Base-by-base conservation (phyloP, 2,797 vertebrate genomes). In the Carduelis carduelis region DNA sequence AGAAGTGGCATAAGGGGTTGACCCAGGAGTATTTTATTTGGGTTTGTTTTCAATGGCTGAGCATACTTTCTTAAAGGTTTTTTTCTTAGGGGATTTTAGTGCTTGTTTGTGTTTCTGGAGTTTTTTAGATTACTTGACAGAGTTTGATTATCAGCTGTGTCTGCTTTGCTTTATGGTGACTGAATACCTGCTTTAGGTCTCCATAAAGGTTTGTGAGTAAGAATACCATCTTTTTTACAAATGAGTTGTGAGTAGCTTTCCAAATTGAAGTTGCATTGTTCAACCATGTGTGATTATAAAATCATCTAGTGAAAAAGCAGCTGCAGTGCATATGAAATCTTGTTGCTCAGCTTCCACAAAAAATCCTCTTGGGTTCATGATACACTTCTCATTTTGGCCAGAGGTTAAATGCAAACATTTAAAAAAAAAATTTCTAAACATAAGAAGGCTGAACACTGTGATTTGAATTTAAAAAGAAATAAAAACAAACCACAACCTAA, bases 71-170 rank as follows among this genome's bases (percentile, higher is more conserved):
- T 28, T 55, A 35, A 57, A 69, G 4, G 4, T 24, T 44, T 86
- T 86, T 71, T 71, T 9, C 18, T 17, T 66, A 8, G 10, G 2
- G 0, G 0, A 2, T 35, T 78, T 74, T 47, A 28, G 10, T 52
- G 11, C 66, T 47, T n/a, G 4, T 4, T 50, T 81, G 3, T 6
- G 12, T 7, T 83, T 77, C 18, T 34, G 32, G 20, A 8, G 13
- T 32, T 39, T 75, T 87, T 65, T 49, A 34, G 37, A 21, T 87
- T 71, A 27, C 41, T 50, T 66, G 41, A 27, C 8, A 20, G 53
- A 35, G 8, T 60, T 88, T 57, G 37, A 23, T 89, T 90, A 39
- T 78, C 79, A 93, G 23, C 20, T 61, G 3, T 37, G 8, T 90
- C n/a, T 65, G 3, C 15, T 46, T 49, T 39, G 11, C 24, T 65